These are phyloP conservation scores for Tor tambroides DNA, from an alignment of 2,113 vertebrate species.

Conservation along the genomic window DNA sequence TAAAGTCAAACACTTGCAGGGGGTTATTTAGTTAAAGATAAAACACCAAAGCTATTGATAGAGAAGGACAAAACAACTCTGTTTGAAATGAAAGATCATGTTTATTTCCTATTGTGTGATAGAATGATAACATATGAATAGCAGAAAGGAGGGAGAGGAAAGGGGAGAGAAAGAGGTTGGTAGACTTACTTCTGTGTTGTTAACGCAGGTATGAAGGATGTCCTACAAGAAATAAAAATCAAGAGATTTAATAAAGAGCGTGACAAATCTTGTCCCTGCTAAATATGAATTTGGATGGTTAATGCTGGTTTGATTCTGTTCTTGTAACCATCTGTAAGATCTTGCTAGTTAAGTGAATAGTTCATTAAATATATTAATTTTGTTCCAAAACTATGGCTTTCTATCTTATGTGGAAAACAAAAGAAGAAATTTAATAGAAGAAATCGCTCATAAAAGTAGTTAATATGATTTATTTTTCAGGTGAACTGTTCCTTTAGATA, in stretches of 20 bases:
- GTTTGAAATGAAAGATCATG: slow-evolving; percentile 53
- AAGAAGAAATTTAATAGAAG: not conserved
- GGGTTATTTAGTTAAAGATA: not conserved
- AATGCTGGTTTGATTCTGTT: not conserved
- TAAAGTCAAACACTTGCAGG: not conserved
- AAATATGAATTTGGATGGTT: not conserved
- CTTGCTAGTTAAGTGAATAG: not conserved
- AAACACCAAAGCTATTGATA: not conserved
- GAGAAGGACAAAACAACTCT: slow-evolving; percentile 25
- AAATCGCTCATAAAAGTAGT: not conserved
- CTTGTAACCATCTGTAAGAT: not conserved
- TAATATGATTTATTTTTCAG: not conserved
- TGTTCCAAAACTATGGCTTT: not conserved
- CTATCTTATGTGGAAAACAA: not conserved
- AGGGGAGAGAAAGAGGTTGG: not conserved
- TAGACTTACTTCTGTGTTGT: slow-evolving; percentile 76
- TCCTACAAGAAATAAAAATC: slow-evolving; percentile 63
- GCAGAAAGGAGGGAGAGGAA: not conserved
- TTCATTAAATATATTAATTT: not conserved
- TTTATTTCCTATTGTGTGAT: slow-evolving; percentile 49
- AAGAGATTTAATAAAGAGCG: not conserved
- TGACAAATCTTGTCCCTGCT: not conserved
- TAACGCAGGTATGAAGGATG: slow-evolving; percentile 70
- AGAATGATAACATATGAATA: not conserved
- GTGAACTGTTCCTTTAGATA: not conserved